Evolutionary conservation across 2,797 vertebrate genomes (phyloP).

Genomic region (Acrocephalus scirpaceus): DNA sequence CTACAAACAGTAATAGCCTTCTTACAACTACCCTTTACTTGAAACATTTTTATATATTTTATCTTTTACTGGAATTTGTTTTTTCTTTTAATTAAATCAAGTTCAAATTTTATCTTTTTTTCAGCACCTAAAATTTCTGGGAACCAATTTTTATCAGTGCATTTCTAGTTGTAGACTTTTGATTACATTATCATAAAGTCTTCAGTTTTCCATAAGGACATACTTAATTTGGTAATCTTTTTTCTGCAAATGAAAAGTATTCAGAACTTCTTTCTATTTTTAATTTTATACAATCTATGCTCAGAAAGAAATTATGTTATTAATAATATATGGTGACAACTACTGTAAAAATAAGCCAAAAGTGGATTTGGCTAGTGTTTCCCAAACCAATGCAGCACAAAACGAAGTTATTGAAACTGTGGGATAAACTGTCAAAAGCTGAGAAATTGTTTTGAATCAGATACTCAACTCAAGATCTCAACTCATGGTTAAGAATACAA

Average conservation of each 20-base stretch:
- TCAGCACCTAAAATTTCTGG: background rate
- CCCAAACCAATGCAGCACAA: background rate
- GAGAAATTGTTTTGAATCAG: background rate
- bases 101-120: background rate
- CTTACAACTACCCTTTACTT: background rate
- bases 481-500: background rate
- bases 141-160: background rate
- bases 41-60: background rate
- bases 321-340: background rate
- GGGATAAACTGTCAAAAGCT: background rate
- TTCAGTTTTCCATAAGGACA: constrained; percentile 2
- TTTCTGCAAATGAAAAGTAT: background rate
- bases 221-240: constrained; percentile 7
- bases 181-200: constrained; percentile 11
- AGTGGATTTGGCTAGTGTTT: background rate
- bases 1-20: background rate
- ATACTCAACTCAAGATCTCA: background rate
- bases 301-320: constrained; percentile 7
- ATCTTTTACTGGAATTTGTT: background rate
- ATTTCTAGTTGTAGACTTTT: constrained; percentile 14
- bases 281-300: background rate
- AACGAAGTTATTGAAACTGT: background rate
- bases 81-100: background rate
- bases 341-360: constrained; percentile 15
- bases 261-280: constrained; percentile 9